These are phyloP conservation scores for Thera obeliscata DNA, from an alignment of 2,888 invertebrate genomes.

Conservation along the genomic window DNA sequence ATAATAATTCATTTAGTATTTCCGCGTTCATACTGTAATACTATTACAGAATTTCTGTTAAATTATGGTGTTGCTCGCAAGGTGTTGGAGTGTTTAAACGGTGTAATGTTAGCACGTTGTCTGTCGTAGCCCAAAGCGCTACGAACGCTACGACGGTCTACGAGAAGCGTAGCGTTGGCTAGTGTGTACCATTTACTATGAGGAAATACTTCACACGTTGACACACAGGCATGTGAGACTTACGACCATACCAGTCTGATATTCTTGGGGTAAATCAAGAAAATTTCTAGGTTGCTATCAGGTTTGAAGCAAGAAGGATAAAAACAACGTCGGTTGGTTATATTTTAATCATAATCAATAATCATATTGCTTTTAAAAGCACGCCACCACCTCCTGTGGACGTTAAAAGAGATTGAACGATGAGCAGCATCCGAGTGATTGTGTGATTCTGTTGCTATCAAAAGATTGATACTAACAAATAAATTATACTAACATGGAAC, in stretches of 20 bases:
- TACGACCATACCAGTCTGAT: background rate
- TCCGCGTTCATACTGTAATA: conserved; percentile 3
- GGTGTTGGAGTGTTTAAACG: conserved; percentile 19
- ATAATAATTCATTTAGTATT: background rate
- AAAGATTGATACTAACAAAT: too few species aligned
- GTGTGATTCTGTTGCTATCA: too few species aligned
- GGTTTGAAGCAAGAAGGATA: too few species aligned
- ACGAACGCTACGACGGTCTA: conserved; percentile 13
- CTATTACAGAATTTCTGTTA: conserved; percentile 10
- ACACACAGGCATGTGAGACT: background rate
- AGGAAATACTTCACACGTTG: background rate
- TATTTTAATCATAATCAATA: too few species aligned
- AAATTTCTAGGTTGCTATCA: too few species aligned
- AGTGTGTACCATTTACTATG: background rate
- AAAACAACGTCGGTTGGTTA: too few species aligned
- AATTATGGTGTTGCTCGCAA: conserved; percentile 9
- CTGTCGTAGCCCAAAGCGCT: conserved; percentile 15
- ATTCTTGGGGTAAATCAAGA: background rate
- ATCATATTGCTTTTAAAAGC: too few species aligned
- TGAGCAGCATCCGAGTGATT: too few species aligned
- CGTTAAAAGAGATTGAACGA: too few species aligned
- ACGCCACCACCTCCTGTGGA: too few species aligned
- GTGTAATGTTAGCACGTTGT: conserved; percentile 21
- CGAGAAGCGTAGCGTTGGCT: conserved; percentile 11
- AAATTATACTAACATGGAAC: too few species aligned